phyloP scores from a whole-genome alignment of 1,140 invertebrate species.

The Listronotus bonariensis region DNA sequence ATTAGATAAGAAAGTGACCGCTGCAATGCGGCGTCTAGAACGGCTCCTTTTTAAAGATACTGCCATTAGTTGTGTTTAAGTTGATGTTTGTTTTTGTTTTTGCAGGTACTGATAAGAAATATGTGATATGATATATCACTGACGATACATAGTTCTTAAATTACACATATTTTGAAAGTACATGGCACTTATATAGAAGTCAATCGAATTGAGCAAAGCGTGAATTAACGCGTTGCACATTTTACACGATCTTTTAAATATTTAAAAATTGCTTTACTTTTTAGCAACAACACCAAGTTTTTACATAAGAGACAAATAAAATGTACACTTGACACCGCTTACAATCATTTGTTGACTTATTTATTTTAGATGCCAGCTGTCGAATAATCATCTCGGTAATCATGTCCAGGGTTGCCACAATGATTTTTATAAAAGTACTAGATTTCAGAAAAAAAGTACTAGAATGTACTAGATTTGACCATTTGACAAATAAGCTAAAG shows the following conservation, averaged over 20 bases:
- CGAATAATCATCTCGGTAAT: no score
- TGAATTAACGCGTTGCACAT: constrained; percentile 34
- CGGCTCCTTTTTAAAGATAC: constrained; percentile 62
- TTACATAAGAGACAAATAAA: no score
- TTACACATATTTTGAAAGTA: constrained; percentile 25
- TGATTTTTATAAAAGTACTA: no score
- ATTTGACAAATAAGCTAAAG: no score
- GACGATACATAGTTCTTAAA: constrained; percentile 38
- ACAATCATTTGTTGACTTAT: no score
- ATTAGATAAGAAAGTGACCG: constrained; percentile 89
- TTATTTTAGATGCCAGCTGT: no score
- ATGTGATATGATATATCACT: constrained; percentile 30
- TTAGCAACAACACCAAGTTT: no score
- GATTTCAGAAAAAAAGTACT: no score
- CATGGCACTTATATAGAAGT: constrained; percentile 34
- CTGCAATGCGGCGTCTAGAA: constrained; percentile 78
- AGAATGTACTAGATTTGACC: no score
- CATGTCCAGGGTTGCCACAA: no score
- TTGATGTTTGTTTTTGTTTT: constrained; percentile 28
- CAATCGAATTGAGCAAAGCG: constrained; percentile 28
- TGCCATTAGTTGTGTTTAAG: constrained; percentile 30
- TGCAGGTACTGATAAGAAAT: constrained; percentile 33
- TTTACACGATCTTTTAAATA: constrained; percentile 6
- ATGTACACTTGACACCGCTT: no score
- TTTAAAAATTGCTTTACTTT: no score